A percentile compares a stretch with the other conserved stretches of the same genome.
Evolutionary conservation across 2,888 invertebrate genomes (phyloP).

Genomic region (Cinara cedri): DNA sequence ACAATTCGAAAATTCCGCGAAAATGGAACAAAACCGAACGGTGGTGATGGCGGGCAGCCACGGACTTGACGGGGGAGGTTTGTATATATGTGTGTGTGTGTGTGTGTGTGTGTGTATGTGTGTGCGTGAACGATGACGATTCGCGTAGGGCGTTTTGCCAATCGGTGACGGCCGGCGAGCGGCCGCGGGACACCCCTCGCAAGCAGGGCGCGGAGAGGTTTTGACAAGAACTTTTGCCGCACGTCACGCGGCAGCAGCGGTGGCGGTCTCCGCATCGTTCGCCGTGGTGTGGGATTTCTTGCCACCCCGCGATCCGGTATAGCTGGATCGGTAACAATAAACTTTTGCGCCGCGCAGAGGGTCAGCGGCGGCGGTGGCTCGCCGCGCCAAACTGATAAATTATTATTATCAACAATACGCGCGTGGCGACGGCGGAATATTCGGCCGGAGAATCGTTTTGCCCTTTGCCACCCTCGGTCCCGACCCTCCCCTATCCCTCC

Average conservation of each 20-base stretch:
- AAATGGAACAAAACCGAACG: constrained; percentile 11
- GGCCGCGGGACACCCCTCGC: too few relatives aligned
- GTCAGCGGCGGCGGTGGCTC: constrained; percentile 2
- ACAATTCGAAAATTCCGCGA: constrained; percentile 27
- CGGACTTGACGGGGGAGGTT: too few relatives aligned
- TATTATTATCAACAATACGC: constrained; percentile 35
- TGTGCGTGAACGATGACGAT: background rate
- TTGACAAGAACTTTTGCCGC: constrained; percentile 38
- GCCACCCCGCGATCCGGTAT: background rate
- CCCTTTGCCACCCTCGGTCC: background rate
- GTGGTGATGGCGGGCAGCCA: too few relatives aligned
- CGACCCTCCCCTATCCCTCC: too few relatives aligned
- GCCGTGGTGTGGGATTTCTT: constrained; percentile 32
- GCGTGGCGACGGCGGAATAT: constrained; percentile 2
- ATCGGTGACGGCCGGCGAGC: too few relatives aligned
- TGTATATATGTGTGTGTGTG: background rate
- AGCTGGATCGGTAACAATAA: constrained; percentile 25
- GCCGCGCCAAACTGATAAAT: constrained; percentile 48
- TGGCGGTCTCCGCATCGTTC: background rate
- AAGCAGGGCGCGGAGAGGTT: background rate
- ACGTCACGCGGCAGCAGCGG: constrained; percentile 13
- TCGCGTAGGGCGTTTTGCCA: background rate
- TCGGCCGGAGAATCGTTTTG: background rate
- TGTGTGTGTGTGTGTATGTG: constrained; percentile 3
- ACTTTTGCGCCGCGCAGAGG: constrained; percentile 20